These are phyloP conservation scores for Polylopha cassiicola DNA, from an alignment of 2,888 invertebrate species.

Conservation along the genomic window DNA sequence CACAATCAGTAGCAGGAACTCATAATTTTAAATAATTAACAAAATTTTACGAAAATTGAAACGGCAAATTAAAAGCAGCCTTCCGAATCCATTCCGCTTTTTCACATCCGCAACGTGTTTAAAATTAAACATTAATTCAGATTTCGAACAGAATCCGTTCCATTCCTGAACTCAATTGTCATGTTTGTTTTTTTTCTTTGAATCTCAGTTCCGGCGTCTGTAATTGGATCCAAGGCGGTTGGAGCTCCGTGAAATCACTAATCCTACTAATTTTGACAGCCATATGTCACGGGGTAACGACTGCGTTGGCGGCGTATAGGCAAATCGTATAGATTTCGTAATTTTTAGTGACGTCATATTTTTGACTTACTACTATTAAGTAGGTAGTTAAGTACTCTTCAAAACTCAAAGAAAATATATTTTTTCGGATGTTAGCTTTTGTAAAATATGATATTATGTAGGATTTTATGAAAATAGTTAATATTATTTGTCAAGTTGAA, in stretches of 20 bases:
- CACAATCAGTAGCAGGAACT: too few relatives aligned
- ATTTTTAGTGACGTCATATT: slow-evolving; percentile 24
- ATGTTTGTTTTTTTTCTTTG: slow-evolving; percentile 60
- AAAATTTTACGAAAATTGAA: slow-evolving; percentile 25
- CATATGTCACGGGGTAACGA: slow-evolving; percentile 74
- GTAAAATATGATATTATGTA: too few relatives aligned
- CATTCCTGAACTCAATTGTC: slow-evolving; percentile 55
- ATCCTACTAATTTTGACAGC: slow-evolving; percentile 76
- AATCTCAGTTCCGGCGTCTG: slow-evolving; percentile 60
- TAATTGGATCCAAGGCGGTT: slow-evolving; percentile 69
- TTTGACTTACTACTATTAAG: slow-evolving; percentile 3
- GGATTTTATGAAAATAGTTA: too few relatives aligned
- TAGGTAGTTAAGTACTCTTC: background rate
- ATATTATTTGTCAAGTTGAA: too few relatives aligned
- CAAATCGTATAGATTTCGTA: slow-evolving; percentile 27
- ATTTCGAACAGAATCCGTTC: slow-evolving; percentile 45
- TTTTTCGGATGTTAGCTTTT: too few relatives aligned
- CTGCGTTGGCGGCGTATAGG: slow-evolving; percentile 42
- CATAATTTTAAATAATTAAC: slow-evolving; percentile 8
- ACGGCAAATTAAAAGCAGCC: slow-evolving; percentile 39
- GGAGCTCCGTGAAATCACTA: slow-evolving; percentile 73
- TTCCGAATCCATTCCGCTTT: slow-evolving; percentile 20
- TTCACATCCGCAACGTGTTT: slow-evolving; percentile 40
- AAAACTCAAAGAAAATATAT: too few relatives aligned
- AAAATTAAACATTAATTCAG: slow-evolving; percentile 43